A percentile compares a stretch with the other conserved stretches of the same genome.
Evolutionary conservation across 2,113 vertebrate genomes (phyloP).

Genomic region (Oryzias javanicus): DNA sequence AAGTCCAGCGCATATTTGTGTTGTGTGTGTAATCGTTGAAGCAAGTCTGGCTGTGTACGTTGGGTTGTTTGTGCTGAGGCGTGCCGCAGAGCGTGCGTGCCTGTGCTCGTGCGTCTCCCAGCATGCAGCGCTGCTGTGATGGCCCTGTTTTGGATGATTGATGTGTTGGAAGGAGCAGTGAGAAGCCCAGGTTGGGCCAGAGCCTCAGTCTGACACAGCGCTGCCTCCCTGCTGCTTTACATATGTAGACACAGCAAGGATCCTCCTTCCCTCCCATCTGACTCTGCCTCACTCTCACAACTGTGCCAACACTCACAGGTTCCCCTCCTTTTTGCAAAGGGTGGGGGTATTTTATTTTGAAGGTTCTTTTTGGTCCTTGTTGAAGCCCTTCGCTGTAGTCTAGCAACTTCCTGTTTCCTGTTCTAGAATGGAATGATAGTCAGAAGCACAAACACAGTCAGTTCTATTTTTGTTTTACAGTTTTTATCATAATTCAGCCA

Average conservation of each 20-base stretch:
- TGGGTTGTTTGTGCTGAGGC: conserved; percentile 22
- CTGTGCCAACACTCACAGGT: conserved; percentile 48
- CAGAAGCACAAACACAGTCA: too few relatives aligned
- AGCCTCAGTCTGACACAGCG: conserved; percentile 73
- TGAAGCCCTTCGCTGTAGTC: conserved; percentile 8
- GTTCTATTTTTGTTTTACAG: too few relatives aligned
- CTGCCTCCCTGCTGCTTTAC: conserved; percentile 79
- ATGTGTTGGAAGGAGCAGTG: conserved; percentile 70
- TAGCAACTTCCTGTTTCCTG: conserved; percentile 19
- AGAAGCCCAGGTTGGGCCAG: conserved; percentile 74
- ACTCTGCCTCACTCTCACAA: conserved; percentile 49
- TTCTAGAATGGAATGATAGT: not conserved
- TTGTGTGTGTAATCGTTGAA: not conserved
- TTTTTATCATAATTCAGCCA: too few relatives aligned
- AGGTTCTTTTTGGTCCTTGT: conserved; percentile 18
- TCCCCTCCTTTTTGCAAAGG: conserved; percentile 19
- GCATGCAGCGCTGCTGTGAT: conserved; percentile 60
- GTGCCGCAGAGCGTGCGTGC: conserved; percentile 14
- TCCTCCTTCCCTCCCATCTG: conserved; percentile 62
- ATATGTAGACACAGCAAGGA: conserved; percentile 81
- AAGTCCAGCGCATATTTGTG: not conserved
- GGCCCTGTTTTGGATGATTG: conserved; percentile 78
- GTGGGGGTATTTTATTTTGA: conserved; percentile 38
- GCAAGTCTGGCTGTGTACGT: conserved; percentile 13
- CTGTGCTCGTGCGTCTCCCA: conserved; percentile 44